Base-by-base conservation (phyloP, 2,797 vertebrate species). In the Peromyscus melanophrys region DNA sequence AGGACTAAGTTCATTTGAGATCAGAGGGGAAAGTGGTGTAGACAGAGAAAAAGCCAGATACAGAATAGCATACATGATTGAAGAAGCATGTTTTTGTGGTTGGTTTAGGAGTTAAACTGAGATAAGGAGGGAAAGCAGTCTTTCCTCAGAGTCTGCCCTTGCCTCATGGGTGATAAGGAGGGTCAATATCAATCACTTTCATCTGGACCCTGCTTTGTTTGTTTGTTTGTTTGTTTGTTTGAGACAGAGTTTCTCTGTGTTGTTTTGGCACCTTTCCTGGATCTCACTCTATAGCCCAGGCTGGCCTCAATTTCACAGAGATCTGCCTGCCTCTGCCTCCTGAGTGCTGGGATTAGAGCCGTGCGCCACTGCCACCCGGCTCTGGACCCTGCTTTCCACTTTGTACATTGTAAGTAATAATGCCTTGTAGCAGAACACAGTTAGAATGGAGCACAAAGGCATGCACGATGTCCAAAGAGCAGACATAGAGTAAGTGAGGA, bases 61-160 rank as follows among this genome's bases (percentile, higher is more conserved):
- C 8, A 55, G 19, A 10, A 13, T 8, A 4, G 7, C 0, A 0
- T 0, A 0, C 0, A 5, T 0, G 14, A 6, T 0, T 6, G 0
- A 25, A 2, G 19, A 19, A 34, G 1, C 6, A 7, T 13, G 59
- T 2, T 55, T 59, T 1, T 34, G 4, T 52, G 78, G 21, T 1
- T 8, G 4, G 0, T 25, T 12, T 52, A 34, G 37, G 27, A 63
- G 9, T 8, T 6, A 77, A 31, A 17, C n/a, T 0, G 4, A 13
- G 29, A 23, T 40, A 34, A 1, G 31, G 21, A 17, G 40, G 13
- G 59, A 19, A 4, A 10, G 13, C 46, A 29, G 81, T 25, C 29
- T 0, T 6, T 37, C 55, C 34, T 57, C 71, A n/a, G n/a, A 61
- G 37, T 19, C 55, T 29, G 4, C 5, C 2, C 1, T 57, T 13